phyloP scores from a whole-genome alignment of 2,113 vertebrate species.

The Macrotus californicus region DNA sequence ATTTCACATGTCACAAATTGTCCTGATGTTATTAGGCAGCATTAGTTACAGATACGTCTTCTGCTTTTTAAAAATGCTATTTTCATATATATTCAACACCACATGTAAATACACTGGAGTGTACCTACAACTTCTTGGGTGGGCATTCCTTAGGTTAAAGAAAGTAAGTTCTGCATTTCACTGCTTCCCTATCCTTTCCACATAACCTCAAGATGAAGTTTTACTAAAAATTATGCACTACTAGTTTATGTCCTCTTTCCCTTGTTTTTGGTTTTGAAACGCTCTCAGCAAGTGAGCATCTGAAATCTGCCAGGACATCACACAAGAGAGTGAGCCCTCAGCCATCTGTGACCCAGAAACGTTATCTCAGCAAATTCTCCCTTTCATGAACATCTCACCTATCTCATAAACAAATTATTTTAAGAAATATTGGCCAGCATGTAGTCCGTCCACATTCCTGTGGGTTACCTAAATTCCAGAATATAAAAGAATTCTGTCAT shows the following conservation, averaged over 20 bases:
- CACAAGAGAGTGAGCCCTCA: background rate
- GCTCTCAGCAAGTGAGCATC: background rate
- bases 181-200: background rate
- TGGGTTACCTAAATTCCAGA: background rate
- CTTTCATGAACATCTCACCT: background rate
- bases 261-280: constrained; percentile 28
- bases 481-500: constrained; percentile 21
- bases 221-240: background rate
- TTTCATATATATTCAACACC: background rate
- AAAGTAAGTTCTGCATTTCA: background rate
- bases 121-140: background rate
- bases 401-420: background rate
- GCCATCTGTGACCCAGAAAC: background rate
- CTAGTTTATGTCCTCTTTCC: background rate
- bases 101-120: background rate
- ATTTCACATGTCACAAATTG: background rate
- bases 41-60: background rate
- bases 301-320: background rate
- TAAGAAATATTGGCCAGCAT: background rate
- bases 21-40: background rate
- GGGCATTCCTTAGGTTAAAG: background rate
- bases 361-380: background rate
- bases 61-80: background rate
- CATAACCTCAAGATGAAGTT: background rate
- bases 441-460: background rate